Evolutionary conservation across 2,888 invertebrate species (phyloP).

Genomic region (Arctia plantaginis): DNA sequence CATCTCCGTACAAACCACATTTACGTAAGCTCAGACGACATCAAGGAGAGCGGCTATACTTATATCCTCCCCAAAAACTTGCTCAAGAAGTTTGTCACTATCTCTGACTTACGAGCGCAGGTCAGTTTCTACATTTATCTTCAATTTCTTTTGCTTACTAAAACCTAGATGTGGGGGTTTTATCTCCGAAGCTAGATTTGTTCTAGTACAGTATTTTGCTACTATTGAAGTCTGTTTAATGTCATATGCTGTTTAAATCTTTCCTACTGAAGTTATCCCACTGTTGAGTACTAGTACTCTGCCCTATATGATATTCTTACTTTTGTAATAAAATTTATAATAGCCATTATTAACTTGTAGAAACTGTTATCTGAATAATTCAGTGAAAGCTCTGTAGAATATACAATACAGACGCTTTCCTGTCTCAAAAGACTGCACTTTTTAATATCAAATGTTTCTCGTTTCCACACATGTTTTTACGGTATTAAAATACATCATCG

Average conservation of each 20-base stretch:
- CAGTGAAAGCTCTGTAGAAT: too few species aligned
- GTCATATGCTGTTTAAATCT: not conserved
- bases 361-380: too few species aligned
- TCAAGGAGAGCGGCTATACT: constrained; percentile 99
- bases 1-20: constrained; percentile 99
- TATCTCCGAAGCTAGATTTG: not conserved
- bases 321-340: too few species aligned
- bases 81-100: constrained; percentile 99
- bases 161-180: not conserved
- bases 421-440: too few species aligned
- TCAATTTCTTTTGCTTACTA: not conserved
- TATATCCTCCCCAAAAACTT: constrained; percentile 98
- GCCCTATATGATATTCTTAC: too few species aligned
- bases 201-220: not conserved
- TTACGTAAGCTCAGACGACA: constrained; percentile 99
- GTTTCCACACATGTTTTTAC: too few species aligned
- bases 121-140: constrained; percentile 71
- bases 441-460: too few species aligned
- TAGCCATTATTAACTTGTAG: too few species aligned
- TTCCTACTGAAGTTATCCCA: not conserved
- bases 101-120: constrained; percentile 98
- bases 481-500: too few species aligned
- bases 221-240: not conserved
- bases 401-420: too few species aligned
- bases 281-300: not conserved